Percentiles rank a stretch among this genome's conserved stretches.
phyloP scores from a whole-genome alignment of 2,113 vertebrate species.

The Tricholaema leucomelas region DNA sequence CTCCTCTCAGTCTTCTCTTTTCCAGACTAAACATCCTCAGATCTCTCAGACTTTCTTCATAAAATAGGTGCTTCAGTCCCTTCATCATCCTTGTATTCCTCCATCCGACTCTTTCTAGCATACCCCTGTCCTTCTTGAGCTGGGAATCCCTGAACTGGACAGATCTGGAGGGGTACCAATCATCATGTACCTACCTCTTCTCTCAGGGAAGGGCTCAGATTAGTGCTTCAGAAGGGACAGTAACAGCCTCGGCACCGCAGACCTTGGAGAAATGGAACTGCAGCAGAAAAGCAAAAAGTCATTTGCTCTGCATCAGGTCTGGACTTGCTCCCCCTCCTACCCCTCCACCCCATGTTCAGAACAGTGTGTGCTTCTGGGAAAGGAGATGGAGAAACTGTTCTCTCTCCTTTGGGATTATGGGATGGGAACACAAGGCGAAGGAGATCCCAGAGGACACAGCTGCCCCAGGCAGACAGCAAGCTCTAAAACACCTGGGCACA shows the following conservation, averaged over 20 bases:
- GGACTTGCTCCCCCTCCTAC: background rate
- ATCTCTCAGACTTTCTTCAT: too few species aligned
- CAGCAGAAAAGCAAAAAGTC: background rate
- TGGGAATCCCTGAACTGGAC: too few species aligned
- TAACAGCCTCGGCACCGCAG: background rate
- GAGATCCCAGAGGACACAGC: background rate
- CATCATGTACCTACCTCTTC: background rate
- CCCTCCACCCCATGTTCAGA: accelerated
- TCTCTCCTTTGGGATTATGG: background rate
- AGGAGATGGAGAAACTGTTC: background rate
- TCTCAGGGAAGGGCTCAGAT: background rate
- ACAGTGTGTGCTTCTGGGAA: background rate
- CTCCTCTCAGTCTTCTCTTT: too few species aligned
- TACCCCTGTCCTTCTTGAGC: too few species aligned
- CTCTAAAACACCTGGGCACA: background rate
- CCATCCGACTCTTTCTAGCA: too few species aligned
- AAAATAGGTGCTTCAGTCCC: too few species aligned
- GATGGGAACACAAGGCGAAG: background rate
- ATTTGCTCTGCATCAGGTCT: background rate
- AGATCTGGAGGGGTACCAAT: background rate
- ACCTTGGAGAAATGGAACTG: background rate
- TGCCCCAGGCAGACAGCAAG: background rate
- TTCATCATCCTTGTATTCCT: too few species aligned
- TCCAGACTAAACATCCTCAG: too few species aligned
- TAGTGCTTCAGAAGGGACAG: background rate